Percentiles rank a stretch among this genome's conserved stretches.
Conservation (phyloP, 2,888 invertebrate species). For the Cephonodes hylas region DNA sequence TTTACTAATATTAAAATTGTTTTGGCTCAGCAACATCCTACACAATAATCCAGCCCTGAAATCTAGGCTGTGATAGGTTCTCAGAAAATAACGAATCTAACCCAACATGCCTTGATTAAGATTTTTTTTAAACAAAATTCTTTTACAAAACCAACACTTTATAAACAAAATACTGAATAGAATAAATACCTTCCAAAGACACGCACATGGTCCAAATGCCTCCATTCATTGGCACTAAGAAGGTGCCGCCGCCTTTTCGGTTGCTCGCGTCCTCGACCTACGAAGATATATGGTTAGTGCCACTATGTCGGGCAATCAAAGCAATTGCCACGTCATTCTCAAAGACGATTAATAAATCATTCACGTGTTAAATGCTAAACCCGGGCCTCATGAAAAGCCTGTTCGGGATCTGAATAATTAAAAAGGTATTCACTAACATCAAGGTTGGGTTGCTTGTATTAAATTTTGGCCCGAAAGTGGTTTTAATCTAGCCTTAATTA, state of each 20-base stretch:
- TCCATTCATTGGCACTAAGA: constrained; percentile 93
- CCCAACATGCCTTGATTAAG: too few relatives aligned
- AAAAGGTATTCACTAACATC: not conserved
- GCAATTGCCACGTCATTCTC: not conserved
- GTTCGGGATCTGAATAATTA: not conserved
- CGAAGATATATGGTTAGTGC: constrained; percentile 29
- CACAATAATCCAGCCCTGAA: too few relatives aligned
- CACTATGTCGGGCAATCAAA: not conserved
- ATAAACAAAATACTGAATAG: not conserved
- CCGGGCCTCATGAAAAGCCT: not conserved
- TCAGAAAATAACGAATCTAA: too few relatives aligned
- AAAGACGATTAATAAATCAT: constrained; percentile 1
- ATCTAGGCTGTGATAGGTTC: too few relatives aligned
- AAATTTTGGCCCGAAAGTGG: not conserved
- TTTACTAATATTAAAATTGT: too few relatives aligned
- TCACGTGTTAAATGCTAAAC: not conserved
- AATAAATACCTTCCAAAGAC: constrained; percentile 85
- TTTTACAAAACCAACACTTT: too few relatives aligned
- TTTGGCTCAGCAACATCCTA: too few relatives aligned
- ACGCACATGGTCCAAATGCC: constrained; percentile 95
- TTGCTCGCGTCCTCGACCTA: constrained; percentile 69
- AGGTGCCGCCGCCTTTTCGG: constrained; percentile 79
- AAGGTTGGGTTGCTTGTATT: not conserved
- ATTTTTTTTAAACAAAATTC: too few relatives aligned
- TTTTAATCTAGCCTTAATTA: not conserved